Conservation (phyloP, 2,888 invertebrate genomes). For the Pristionchus fissidentatus region DNA sequence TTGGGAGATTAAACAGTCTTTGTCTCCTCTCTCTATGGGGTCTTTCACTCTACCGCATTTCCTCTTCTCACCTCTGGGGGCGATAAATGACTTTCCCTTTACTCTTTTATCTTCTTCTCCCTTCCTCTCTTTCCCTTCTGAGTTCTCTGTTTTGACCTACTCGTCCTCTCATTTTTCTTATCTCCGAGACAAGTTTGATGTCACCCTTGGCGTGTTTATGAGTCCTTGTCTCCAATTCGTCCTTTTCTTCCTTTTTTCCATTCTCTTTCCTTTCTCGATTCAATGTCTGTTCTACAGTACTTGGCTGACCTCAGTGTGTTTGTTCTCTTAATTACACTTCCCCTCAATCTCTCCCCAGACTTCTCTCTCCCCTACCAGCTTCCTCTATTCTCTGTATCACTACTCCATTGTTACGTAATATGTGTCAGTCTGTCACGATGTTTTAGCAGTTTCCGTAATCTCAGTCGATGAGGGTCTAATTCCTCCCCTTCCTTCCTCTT, state of each 20-base stretch:
- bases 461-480: neutral
- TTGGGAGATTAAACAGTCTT: conserved; percentile 7
- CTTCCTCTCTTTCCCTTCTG: neutral
- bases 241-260: neutral
- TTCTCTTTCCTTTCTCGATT: neutral
- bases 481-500: neutral
- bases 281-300: too few species aligned
- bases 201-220: too few species aligned
- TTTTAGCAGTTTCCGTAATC: conserved; percentile 28
- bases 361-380: neutral
- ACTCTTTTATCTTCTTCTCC: neutral
- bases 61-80: neutral
- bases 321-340: neutral
- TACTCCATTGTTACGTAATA: conserved; percentile 22
- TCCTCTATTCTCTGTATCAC: conserved; percentile 20
- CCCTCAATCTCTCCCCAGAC: neutral
- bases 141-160: conserved; percentile 11
- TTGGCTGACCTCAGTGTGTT: neutral
- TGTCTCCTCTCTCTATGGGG: neutral
- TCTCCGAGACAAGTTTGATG: neutral
- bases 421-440: neutral
- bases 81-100: neutral
- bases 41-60: conserved; percentile 16
- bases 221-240: neutral
- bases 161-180: neutral